Conservation (phyloP, 2,797 vertebrate genomes). For the Xerus rutilus region DNA sequence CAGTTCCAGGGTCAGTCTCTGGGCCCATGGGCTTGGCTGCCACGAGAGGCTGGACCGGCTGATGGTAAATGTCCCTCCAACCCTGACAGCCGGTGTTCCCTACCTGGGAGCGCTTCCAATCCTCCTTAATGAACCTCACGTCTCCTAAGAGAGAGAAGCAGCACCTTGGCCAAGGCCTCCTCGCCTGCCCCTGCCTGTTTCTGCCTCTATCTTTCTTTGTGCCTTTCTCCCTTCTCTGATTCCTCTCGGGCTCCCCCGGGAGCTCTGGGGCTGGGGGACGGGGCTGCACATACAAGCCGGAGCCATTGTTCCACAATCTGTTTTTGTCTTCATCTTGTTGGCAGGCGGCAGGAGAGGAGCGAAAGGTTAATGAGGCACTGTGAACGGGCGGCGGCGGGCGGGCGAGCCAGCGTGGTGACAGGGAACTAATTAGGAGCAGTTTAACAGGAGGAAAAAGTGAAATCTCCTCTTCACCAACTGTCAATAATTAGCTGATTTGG, state of each 20-base stretch:
- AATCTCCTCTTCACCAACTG: constrained; percentile 94
- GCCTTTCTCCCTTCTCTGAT: constrained; percentile 44
- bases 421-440: constrained; percentile 93
- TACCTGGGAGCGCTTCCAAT: constrained; percentile 58
- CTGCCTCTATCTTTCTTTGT: constrained; percentile 62
- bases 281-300: constrained; percentile 85
- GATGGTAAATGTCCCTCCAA: neutral
- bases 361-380: constrained; percentile 93
- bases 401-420: constrained; percentile 90
- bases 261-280: constrained; percentile 83
- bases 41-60: neutral
- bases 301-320: constrained; percentile 90
- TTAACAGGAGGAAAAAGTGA: constrained; percentile 93
- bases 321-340: constrained; percentile 90
- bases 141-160: constrained; percentile 57
- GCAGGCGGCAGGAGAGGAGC: constrained; percentile 90
- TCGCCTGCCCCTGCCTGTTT: neutral
- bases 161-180: constrained; percentile 46
- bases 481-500: constrained; percentile 93
- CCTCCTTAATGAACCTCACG: constrained; percentile 43
- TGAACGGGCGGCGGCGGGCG: constrained; percentile 84
- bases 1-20: neutral
- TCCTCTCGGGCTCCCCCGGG: constrained; percentile 73
- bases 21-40: neutral
- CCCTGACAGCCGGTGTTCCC: neutral